Percentiles rank a stretch among this genome's conserved stretches.
Evolutionary conservation across 2,888 invertebrate species (phyloP).

Genomic region (Macropis europaea): DNA sequence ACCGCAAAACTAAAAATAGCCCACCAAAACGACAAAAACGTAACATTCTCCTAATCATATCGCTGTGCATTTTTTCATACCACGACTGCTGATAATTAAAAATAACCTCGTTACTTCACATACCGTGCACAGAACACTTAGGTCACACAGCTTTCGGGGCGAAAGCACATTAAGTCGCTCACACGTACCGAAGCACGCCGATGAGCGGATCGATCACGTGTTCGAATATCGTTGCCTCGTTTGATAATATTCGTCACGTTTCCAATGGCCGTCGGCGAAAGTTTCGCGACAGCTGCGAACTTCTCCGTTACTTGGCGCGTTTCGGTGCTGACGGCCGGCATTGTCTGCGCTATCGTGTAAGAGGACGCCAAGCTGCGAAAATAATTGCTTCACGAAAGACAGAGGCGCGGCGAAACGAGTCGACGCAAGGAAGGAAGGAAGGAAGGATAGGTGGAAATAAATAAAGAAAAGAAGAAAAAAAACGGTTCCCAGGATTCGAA

Average conservation of each 20-base stretch:
- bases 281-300: conserved; percentile 26
- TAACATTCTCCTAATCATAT: too few species aligned
- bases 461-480: conserved; percentile 56
- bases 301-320: conserved; percentile 17
- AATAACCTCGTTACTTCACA: too few species aligned
- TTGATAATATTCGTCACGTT: conserved; percentile 10
- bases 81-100: too few species aligned
- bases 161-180: too few species aligned
- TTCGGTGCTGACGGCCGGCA: conserved; percentile 13
- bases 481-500: conserved; percentile 79
- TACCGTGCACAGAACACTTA: too few species aligned
- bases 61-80: too few species aligned
- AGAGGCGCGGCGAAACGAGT: conserved; percentile 48
- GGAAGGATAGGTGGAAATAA: conserved; percentile 44
- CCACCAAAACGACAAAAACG: too few species aligned
- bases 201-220: too few species aligned
- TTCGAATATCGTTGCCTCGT: neutral
- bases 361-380: conserved; percentile 74
- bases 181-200: too few species aligned
- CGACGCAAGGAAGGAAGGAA: conserved; percentile 42
- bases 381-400: conserved; percentile 76
- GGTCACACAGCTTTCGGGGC: too few species aligned
- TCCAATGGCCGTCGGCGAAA: neutral
- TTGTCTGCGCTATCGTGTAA: conserved; percentile 39
- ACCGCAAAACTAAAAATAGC: too few species aligned